Evolutionary conservation across 2,113 vertebrate genomes (phyloP).

Genomic region (Perccottus glenii): DNA sequence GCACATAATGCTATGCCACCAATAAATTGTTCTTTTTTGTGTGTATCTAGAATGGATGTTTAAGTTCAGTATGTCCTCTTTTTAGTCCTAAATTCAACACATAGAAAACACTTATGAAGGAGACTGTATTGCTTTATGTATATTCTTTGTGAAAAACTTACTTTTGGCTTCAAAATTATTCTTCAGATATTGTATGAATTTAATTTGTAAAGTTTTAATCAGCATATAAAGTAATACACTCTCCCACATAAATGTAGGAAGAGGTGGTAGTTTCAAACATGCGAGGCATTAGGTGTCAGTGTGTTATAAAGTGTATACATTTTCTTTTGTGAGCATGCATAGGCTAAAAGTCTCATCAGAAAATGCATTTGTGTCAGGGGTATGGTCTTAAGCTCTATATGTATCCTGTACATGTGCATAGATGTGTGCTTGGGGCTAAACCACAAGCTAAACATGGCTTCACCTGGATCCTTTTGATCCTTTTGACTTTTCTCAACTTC

Average conservation of each 20-base stretch:
- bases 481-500: constrained; percentile 92
- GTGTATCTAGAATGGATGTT: background rate
- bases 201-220: constrained; percentile 3
- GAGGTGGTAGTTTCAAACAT: constrained; percentile 46
- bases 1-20: background rate
- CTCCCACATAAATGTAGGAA: constrained; percentile 48
- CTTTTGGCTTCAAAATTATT: too few relatives aligned
- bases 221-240: constrained; percentile 66
- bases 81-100: constrained; percentile 33
- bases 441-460: constrained; percentile 95
- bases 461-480: constrained; percentile 99
- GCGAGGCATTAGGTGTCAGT: constrained; percentile 41
- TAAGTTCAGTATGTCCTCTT: background rate
- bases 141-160: too few relatives aligned
- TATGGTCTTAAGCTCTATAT: background rate
- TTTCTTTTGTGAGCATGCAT: constrained; percentile 36
- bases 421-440: constrained; percentile 72
- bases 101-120: constrained; percentile 39
- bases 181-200: too few relatives aligned
- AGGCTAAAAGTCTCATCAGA: constrained; percentile 27
- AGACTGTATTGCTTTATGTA: constrained; percentile 66
- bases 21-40: background rate
- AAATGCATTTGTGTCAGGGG: constrained; percentile 13
- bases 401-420: constrained; percentile 21
- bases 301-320: constrained; percentile 24